phyloP scores from a whole-genome alignment of 1,140 invertebrate species.

The Papilio polyxenes region DNA sequence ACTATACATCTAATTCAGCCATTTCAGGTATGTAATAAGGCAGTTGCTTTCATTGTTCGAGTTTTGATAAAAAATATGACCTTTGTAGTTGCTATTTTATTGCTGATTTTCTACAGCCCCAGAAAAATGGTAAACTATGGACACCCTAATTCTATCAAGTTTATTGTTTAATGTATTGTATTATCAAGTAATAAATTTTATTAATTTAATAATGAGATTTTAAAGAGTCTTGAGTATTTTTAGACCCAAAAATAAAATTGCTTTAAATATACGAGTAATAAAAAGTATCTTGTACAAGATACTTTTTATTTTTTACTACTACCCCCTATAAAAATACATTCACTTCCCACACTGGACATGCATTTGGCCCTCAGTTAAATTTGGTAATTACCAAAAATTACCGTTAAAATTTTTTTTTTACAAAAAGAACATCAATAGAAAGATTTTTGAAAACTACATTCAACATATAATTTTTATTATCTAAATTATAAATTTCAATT shows the following conservation, averaged over 20 bases:
- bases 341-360: conserved; percentile 48
- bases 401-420: conserved; percentile 8
- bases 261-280: conserved; percentile 2
- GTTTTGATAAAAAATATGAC: conserved; percentile 14
- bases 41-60: conserved; percentile 37
- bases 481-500: background rate
- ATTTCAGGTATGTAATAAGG: conserved; percentile 31
- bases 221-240: background rate
- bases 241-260: background rate
- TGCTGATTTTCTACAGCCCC: conserved; percentile 22
- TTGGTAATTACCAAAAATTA: conserved; percentile 33
- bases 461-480: conserved; percentile 11
- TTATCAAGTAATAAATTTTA: conserved; percentile 9
- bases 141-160: conserved; percentile 34
- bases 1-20: conserved; percentile 32
- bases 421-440: background rate
- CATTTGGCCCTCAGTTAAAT: conserved; percentile 52
- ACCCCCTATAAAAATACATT: conserved; percentile 52
- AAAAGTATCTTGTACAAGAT: background rate
- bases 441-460: conserved; percentile 15
- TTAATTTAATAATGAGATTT: background rate
- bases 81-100: conserved; percentile 31
- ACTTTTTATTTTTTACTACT: conserved; percentile 39
- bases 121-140: conserved; percentile 40
- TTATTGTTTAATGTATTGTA: conserved; percentile 14